Evolutionary conservation across 2,113 vertebrate genomes (phyloP), one percentile per base, ranked within the genome.

Genomic region (Ammospiza nelsoni): DNA sequence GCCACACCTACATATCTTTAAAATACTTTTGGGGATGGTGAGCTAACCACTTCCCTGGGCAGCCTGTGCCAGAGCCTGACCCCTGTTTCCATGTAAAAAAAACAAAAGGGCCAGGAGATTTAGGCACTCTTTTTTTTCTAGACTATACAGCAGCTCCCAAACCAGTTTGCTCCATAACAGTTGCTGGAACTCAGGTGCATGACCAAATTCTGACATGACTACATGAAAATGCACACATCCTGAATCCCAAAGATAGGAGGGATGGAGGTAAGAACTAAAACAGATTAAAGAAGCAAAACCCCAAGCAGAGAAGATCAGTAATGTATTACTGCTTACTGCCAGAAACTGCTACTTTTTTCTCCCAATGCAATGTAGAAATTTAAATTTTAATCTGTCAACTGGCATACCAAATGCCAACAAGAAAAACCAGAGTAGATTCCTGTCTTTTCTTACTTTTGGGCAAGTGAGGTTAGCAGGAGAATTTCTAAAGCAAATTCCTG

Each of bases 1-100:
- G 24, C 28, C 35, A 44, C 2, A 0, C 33, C 35, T 52, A 51
- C 33, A 21, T 0, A 0, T 11, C 14, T 52, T 52, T 43, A 21
- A 39, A 67, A 43, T 10, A 22, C 7, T 15, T 69, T 11, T 14
- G 37, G 18, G 13, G 9, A n/a, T 9, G 37, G 15, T 29, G 11
- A 74, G 29, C 51, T 23, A 51, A 27, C 2, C n/a, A 49, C 41
- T 68, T 41, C 24, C 57, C 55, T 49, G 37, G 20, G 21, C 10
- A 90, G 23, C 18, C 12, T 61, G 5, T 33, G 35, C 54, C 55
- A 78, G 7, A 8, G 13, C 29, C 54, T 35, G 16, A 44, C 2
- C 71, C n/a, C 5, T 1, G 3, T 16, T 68, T 71, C n/a, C 0
- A 3, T 31, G 28, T 67, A 58, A 17, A 74, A 85, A 85, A 35